phyloP scores from a whole-genome alignment of 2,797 vertebrate genomes.

The Pogoniulus pusillus region DNA sequence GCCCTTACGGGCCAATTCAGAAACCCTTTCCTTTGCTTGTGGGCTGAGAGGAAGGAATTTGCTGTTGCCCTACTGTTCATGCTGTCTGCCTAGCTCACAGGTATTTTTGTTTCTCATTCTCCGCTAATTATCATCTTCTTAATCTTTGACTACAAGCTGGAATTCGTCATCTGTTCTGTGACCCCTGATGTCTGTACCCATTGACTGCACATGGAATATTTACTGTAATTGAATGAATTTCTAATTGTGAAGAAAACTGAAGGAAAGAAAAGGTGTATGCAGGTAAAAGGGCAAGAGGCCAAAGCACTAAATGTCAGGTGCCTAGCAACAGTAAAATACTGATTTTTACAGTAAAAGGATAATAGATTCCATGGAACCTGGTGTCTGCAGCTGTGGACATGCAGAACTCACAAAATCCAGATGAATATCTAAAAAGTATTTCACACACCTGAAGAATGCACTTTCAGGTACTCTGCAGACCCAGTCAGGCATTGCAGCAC shows the following conservation, averaged over 20 bases:
- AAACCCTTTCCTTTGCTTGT: not conserved
- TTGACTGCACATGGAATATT: not conserved
- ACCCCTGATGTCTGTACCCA: not conserved
- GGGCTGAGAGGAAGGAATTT: not conserved
- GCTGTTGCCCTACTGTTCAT: not conserved
- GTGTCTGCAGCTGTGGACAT: not conserved
- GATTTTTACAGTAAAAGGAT: constrained; percentile 38
- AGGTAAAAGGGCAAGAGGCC: constrained; percentile 50
- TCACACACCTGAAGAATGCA: constrained; percentile 15
- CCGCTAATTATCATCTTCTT: not conserved
- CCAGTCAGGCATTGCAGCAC: not conserved
- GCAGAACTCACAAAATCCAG: constrained; percentile 11
- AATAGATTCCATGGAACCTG: not conserved
- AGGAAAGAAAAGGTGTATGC: not conserved
- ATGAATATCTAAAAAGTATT: not conserved
- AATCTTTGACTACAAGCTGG: not conserved
- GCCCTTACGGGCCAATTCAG: fast-evolving
- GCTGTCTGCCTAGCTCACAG: not conserved
- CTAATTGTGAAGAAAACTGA: constrained; percentile 30
- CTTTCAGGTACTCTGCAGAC: constrained; percentile 26
- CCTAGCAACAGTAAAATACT: constrained; percentile 56
- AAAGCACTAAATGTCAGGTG: constrained; percentile 28
- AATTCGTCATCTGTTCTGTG: not conserved
- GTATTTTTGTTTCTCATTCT: not conserved
- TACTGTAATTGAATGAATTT: constrained; percentile 20